Conservation (phyloP, 2,113 vertebrate genomes). For the Porphyrio hochstetteri region DNA sequence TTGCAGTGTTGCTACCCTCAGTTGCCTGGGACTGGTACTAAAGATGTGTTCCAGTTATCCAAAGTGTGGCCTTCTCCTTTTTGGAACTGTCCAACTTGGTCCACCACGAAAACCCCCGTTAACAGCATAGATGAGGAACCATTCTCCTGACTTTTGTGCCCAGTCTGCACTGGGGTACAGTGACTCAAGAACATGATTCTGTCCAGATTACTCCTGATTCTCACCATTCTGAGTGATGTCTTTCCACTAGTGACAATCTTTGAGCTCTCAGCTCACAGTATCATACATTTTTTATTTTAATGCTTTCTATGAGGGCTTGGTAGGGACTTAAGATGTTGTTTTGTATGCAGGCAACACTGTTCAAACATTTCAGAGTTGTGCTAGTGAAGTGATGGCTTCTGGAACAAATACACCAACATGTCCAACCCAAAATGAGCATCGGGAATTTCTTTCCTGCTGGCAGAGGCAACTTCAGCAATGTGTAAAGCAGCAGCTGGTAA, state of each 20-base stretch:
- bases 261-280: neutral
- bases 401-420: neutral
- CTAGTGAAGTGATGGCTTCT: neutral
- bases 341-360: neutral
- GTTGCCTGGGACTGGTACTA: neutral
- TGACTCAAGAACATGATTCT: neutral
- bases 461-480: neutral
- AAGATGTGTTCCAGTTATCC: neutral
- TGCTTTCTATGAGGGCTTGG: neutral
- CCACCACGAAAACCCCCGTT: neutral
- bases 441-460: neutral
- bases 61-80: neutral
- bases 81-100: neutral
- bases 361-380: neutral
- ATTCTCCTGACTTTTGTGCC: neutral
- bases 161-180: neutral
- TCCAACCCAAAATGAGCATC: neutral
- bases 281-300: neutral
- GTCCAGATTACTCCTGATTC: neutral
- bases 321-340: neutral
- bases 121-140: neutral
- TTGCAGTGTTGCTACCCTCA: neutral
- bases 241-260: neutral
- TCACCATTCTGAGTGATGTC: neutral
- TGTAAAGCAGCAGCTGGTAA: neutral